phyloP scores from a whole-genome alignment of 2,113 vertebrate species.

The Perca fluviatilis region DNA sequence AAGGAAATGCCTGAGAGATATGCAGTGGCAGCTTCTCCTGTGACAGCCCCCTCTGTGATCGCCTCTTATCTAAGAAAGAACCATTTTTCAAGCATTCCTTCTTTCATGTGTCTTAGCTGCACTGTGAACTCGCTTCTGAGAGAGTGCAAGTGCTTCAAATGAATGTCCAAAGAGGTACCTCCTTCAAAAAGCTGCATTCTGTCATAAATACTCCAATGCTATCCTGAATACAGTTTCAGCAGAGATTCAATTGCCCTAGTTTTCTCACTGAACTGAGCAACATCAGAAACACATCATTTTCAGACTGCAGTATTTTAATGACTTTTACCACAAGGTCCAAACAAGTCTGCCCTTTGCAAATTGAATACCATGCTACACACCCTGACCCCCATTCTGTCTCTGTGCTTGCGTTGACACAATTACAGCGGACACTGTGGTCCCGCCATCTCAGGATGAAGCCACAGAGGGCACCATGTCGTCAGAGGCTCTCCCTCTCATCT shows the following conservation, averaged over 20 bases:
- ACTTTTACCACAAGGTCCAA: slow-evolving; percentile 5
- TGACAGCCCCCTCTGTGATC: slow-evolving; percentile 31
- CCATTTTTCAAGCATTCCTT: slow-evolving; percentile 1
- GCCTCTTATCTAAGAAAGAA: slow-evolving; percentile 41
- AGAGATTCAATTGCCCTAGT: not conserved
- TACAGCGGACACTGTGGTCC: slow-evolving; percentile 64
- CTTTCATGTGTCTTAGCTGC: slow-evolving; percentile 23
- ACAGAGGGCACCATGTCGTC: slow-evolving; percentile 84
- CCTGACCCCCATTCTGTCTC: slow-evolving; percentile 13
- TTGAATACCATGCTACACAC: not conserved
- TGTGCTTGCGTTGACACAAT: slow-evolving; percentile 34
- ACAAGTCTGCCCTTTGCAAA: slow-evolving; percentile 4
- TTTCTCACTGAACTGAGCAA: slow-evolving; percentile 1
- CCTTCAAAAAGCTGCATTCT: slow-evolving; percentile 17
- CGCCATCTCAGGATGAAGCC: slow-evolving; percentile 74
- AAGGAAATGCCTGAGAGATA: slow-evolving; percentile 32
- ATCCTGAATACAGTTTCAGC: slow-evolving; percentile 19
- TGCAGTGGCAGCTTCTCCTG: slow-evolving; percentile 25
- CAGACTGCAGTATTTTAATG: slow-evolving; percentile 1
- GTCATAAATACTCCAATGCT: slow-evolving; percentile 33
- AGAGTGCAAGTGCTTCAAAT: slow-evolving; percentile 28
- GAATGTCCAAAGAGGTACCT: not conserved
- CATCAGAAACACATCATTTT: not conserved
- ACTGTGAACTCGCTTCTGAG: slow-evolving; percentile 21
- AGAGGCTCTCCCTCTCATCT: slow-evolving; percentile 83